phyloP scores from a whole-genome alignment of 2,797 vertebrate genomes.

The Gymnothorax javanicus region DNA sequence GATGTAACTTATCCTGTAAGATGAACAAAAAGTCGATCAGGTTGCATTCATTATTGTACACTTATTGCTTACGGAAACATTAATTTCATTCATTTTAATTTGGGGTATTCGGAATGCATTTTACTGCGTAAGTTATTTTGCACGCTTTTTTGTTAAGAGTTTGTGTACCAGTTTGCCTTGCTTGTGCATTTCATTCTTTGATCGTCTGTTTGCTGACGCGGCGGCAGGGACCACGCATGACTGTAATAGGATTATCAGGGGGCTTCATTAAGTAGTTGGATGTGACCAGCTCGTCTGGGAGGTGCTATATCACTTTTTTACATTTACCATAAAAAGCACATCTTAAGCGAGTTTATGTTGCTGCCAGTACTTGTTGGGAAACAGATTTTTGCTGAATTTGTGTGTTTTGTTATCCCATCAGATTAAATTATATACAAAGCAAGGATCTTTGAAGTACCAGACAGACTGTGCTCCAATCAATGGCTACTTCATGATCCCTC shows the following conservation, averaged over 20 bases:
- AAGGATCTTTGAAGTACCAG: constrained; percentile 96
- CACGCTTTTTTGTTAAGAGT: background rate
- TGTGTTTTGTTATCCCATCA: constrained; percentile 53
- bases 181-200: constrained; percentile 12
- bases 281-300: constrained; percentile 10
- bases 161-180: constrained; percentile 6
- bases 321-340: too few relatives aligned
- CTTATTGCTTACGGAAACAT: too few relatives aligned
- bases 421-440: constrained; percentile 97
- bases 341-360: background rate
- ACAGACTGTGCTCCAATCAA: constrained; percentile 98
- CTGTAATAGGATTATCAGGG: constrained; percentile 50
- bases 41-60: too few relatives aligned
- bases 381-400: too few relatives aligned
- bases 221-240: constrained; percentile 45
- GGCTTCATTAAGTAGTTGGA: background rate
- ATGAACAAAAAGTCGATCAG: too few relatives aligned
- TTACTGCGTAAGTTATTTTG: background rate
- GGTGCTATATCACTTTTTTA: background rate
- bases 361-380: background rate
- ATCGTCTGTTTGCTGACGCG: constrained; percentile 31
- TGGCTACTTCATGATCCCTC: constrained; percentile 98
- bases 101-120: background rate
- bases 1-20: too few relatives aligned
- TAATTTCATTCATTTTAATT: background rate